A percentile compares a stretch with the other conserved stretches of the same genome.
phyloP scores from a whole-genome alignment of 2,113 vertebrate species.

The Actinemys pallida region DNA sequence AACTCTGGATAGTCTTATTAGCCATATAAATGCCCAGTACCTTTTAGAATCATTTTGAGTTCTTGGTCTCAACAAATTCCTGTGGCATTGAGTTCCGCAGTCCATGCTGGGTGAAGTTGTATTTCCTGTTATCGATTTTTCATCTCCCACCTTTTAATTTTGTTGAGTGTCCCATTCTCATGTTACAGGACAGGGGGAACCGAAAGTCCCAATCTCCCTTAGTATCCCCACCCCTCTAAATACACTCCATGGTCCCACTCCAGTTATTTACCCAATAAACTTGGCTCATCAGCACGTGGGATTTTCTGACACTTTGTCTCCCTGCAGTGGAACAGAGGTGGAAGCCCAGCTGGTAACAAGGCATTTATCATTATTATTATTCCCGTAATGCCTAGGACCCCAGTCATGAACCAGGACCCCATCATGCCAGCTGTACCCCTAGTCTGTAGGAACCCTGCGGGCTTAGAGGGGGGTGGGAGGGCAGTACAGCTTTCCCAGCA shows the following conservation, averaged over 20 bases:
- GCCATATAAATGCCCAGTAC: too few species aligned
- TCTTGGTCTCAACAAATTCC: too few species aligned
- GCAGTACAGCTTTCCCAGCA: not conserved
- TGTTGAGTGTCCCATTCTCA: not conserved
- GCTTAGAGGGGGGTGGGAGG: not conserved
- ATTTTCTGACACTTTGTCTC: not conserved
- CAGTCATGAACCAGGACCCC: not conserved
- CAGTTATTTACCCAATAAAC: not conserved
- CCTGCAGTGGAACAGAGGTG: not conserved
- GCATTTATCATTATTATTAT: too few species aligned
- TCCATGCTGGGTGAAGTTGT: too few species aligned
- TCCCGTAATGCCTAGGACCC: too few species aligned
- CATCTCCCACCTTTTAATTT: not conserved
- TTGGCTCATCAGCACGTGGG: not conserved
- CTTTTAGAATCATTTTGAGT: too few species aligned
- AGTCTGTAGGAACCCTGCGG: not conserved
- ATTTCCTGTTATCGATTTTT: too few species aligned
- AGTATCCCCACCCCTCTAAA: not conserved
- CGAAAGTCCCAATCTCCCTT: not conserved
- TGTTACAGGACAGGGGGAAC: not conserved
- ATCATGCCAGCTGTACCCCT: not conserved
- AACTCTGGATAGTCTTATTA: too few species aligned
- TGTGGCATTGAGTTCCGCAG: too few species aligned
- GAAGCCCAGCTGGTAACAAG: not conserved
- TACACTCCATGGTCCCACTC: not conserved